Evolutionary conservation across 2,888 invertebrate species (phyloP).

Genomic region (Agriotes lineatus): DNA sequence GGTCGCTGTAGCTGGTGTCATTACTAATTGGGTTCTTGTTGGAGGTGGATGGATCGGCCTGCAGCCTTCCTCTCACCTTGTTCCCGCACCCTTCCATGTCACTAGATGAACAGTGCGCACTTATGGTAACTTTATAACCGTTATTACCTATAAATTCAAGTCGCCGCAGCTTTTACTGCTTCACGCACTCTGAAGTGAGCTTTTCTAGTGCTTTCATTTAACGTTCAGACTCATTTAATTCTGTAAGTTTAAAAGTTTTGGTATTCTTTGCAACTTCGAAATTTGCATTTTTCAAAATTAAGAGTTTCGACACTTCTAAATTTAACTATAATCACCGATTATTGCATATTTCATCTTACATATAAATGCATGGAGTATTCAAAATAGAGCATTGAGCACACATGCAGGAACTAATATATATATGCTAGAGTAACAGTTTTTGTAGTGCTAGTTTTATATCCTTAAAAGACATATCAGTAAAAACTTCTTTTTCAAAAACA

Average conservation of each 20-base stretch:
- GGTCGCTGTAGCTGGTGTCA: constrained; percentile 48
- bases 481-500: too few species aligned
- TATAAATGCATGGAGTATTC: constrained; percentile 23
- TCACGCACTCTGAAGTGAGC: constrained; percentile 36
- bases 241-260: too few species aligned
- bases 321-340: constrained; percentile 3
- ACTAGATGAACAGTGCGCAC: constrained; percentile 66
- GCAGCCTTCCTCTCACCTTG: constrained; percentile 69
- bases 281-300: neutral
- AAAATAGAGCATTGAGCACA: constrained; percentile 17
- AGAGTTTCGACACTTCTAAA: too few species aligned
- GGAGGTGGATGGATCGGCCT: constrained; percentile 71
- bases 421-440: neutral
- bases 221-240: constrained; percentile 14
- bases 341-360: constrained; percentile 13
- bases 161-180: constrained; percentile 43
- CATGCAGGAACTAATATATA: neutral
- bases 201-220: constrained; percentile 42
- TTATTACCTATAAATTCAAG: constrained; percentile 45
- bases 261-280: neutral
- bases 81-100: constrained; percentile 65
- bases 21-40: constrained; percentile 63
- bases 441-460: neutral
- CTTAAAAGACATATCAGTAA: too few species aligned
- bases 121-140: constrained; percentile 63